Conservation (phyloP, 2,113 vertebrate genomes). For the Hystrix cristata region DNA sequence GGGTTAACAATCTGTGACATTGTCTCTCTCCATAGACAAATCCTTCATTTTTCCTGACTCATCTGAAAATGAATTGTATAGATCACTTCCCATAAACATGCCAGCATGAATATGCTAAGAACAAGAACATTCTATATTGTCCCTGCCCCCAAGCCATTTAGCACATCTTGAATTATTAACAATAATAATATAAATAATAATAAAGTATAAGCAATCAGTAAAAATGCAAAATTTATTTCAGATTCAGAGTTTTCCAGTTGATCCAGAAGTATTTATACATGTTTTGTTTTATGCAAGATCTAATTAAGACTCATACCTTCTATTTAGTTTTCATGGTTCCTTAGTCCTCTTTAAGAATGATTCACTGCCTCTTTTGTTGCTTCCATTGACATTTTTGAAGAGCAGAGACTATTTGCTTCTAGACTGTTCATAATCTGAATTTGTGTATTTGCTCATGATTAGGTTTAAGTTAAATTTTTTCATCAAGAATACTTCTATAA, state of each 20-base stretch:
- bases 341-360: background rate
- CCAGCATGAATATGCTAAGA: background rate
- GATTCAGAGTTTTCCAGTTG: background rate
- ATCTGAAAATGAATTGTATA: background rate
- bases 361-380: background rate
- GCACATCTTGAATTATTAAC: conserved; percentile 12
- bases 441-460: background rate
- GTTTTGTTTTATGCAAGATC: background rate
- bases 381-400: conserved; percentile 22
- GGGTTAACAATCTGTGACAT: background rate
- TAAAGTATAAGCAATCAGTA: background rate
- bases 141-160: background rate
- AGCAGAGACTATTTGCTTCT: background rate
- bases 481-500: background rate
- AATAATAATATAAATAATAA: background rate
- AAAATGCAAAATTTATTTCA: background rate
- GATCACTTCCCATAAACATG: background rate
- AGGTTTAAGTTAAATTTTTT: background rate
- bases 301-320: background rate
- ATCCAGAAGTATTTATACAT: background rate
- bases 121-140: background rate
- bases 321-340: background rate
- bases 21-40: background rate
- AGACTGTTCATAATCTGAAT: background rate
- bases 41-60: background rate